phyloP scores from a whole-genome alignment of 2,888 invertebrate genomes.

The Cryptus viduatorius region DNA sequence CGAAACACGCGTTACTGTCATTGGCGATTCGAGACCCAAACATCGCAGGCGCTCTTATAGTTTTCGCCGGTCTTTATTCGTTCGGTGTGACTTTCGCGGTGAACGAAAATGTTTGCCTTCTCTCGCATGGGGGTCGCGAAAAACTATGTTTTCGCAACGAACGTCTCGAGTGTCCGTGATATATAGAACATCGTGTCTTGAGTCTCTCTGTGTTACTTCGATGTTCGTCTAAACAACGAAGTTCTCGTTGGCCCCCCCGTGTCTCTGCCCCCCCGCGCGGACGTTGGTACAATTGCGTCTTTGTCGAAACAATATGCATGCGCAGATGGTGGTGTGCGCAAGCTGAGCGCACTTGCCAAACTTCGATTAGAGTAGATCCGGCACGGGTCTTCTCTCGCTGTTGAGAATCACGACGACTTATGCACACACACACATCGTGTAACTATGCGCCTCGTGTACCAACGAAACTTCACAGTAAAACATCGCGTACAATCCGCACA shows the following conservation, averaged over 20 bases:
- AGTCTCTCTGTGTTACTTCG: conserved; percentile 2
- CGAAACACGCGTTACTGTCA: conserved; percentile 9
- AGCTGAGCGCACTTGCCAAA: conserved; percentile 65
- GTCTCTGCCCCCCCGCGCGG: conserved; percentile 2
- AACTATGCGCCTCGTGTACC: conserved; percentile 15
- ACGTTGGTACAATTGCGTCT: conserved; percentile 59
- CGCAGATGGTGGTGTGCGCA: conserved; percentile 53
- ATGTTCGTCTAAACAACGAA: conserved; percentile 23
- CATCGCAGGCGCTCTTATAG: not conserved
- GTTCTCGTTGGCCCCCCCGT: not conserved
- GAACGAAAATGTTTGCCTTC: not conserved
- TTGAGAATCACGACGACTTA: not conserved
- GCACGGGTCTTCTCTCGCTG: conserved; percentile 21
- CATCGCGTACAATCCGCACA: not conserved
- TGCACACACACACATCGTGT: not conserved
- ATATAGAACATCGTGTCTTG: not conserved
- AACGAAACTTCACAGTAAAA: conserved; percentile 20
- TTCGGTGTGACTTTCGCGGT: not conserved
- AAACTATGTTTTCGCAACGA: not conserved
- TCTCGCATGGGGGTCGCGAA: not conserved
- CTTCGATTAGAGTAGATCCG: conserved; percentile 63
- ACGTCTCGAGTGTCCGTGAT: not conserved
- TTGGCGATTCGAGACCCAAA: not conserved
- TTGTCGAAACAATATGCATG: conserved; percentile 59
- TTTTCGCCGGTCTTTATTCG: not conserved